Evolutionary conservation across 23 tunicate genomes (phyloP).

Genomic region (Diplosoma virens): DNA sequence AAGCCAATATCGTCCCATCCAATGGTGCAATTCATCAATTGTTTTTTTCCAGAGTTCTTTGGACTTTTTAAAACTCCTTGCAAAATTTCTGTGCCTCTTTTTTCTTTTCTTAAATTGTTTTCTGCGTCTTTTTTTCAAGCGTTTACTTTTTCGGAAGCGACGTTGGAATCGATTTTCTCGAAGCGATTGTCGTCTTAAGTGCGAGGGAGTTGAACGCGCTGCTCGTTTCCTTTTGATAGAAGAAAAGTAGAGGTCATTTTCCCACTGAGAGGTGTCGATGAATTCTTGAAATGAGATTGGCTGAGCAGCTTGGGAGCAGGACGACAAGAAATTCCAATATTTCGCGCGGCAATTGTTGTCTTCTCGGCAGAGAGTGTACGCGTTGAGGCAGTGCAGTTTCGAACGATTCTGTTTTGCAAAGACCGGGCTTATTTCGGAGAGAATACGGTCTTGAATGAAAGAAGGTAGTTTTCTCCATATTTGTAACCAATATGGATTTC

Average conservation of each 20-base stretch:
- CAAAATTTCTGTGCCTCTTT: neutral
- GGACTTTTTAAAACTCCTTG: neutral
- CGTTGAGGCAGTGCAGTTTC: constrained; percentile 36
- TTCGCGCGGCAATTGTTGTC: constrained; percentile 31
- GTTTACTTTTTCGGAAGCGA: no score
- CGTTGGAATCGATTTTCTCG: no score
- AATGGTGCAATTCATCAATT: neutral
- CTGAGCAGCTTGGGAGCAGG: constrained; percentile 25
- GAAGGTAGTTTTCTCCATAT: no score
- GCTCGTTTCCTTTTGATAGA: neutral
- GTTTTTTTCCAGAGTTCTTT: neutral
- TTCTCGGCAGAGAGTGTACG: constrained; percentile 13
- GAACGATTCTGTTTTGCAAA: no score
- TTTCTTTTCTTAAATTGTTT: neutral
- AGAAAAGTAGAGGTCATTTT: neutral
- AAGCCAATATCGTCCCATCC: neutral
- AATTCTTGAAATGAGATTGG: neutral
- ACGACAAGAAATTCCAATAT: constrained; percentile 7
- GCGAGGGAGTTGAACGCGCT: no score
- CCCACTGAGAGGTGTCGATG: neutral
- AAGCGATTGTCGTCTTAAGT: no score
- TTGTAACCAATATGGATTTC: no score
- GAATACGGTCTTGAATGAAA: no score
- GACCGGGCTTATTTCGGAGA: no score
- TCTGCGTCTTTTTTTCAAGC: neutral